Base-by-base conservation (phyloP, 2,797 vertebrate species). In the Danio choprae region DNA sequence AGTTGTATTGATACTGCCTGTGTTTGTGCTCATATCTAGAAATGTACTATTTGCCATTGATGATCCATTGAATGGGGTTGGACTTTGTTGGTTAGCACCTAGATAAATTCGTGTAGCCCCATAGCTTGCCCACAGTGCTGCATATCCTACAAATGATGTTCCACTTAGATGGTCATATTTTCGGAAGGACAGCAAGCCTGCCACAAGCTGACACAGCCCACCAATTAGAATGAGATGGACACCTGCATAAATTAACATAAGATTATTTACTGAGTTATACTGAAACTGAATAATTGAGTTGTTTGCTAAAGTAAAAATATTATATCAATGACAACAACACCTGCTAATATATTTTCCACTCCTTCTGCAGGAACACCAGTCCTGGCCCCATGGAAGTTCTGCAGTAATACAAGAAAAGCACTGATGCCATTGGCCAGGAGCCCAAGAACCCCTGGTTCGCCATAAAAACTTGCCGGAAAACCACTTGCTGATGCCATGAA, bases 121-220 rank as follows among this genome's bases (percentile, higher is more conserved):
- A 0, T 89, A 97, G 89, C 96, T 97, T 64, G 89, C 91, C 96
- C 96, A 97, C 55, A 97, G 92, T n/a, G 95, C 93, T 0, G 96
- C 94, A 79, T 97, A 97, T 80, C 94, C 94, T 84, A 97, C 88
- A 82, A 97, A 97, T 56, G 96, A 91, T 0, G 94, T 91, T 0
- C 93, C 95, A 75, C 95, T 94, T 0, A 97, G 89, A 87, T 97
- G 96, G 83, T 97, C 96, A 0, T 96, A 96, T 88, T 96, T 97
- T 83, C 96, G 89, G 79, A 96, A 97, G 65, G 95, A 94, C 1
- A 97, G 90, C 36, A 96, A 88, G 36, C 96, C 96, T 0, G 96
- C 95, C 82, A 96, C 90, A 71, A 97, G 80, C 83, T 97, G 96
- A 79, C 94, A 94, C 11, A 96, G 82, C 0, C 96, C 95, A 76